Evolutionary conservation across 2,113 vertebrate genomes (phyloP).

Genomic region (Bos indicus): DNA sequence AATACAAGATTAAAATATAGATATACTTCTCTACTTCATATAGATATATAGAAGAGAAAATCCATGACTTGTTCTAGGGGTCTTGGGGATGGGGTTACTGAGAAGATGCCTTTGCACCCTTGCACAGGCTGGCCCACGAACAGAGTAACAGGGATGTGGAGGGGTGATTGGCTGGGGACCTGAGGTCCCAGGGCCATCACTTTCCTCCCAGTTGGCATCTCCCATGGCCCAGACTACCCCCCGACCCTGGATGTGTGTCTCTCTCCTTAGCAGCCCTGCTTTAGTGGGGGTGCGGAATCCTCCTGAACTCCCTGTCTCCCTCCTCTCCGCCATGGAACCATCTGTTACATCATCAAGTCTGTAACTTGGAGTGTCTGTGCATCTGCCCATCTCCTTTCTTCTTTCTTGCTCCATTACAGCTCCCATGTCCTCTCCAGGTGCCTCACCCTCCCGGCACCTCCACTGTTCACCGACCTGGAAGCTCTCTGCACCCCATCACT

Average conservation of each 20-base stretch:
- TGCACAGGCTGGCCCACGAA: background rate
- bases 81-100: background rate
- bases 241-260: background rate
- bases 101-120: background rate
- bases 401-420: background rate
- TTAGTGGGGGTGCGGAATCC: background rate
- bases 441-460: background rate
- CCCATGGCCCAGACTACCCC: background rate
- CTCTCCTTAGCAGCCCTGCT: background rate
- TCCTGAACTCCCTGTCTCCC: background rate
- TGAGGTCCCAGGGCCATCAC: background rate
- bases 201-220: background rate
- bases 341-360: background rate
- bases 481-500: background rate
- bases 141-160: fast-evolving
- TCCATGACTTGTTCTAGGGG: background rate
- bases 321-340: background rate
- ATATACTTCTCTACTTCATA: background rate
- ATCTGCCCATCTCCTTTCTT: background rate
- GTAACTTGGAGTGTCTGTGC: no score
- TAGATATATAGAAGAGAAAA: background rate
- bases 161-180: background rate
- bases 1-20: background rate
- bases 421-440: background rate
- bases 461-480: background rate